Evolutionary conservation across 2,797 vertebrate species (phyloP), one percentile per base, ranked within the genome.

Genomic region (Hydrocynus forskahlii): DNA sequence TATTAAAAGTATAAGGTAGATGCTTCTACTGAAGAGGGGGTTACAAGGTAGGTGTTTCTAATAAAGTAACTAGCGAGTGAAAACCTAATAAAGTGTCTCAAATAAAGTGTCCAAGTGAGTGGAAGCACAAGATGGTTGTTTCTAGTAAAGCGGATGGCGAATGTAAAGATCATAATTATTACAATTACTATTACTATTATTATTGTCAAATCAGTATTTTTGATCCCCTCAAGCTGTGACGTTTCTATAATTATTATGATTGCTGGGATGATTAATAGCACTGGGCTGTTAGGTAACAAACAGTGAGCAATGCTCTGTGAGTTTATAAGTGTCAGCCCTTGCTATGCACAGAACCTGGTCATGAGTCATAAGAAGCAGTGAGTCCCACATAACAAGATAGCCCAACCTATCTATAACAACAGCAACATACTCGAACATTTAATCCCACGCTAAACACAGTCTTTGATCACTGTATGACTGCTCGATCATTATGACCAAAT

Each of bases 361-460:
- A 77, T 87, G 86, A 87, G 80, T 87, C 83, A 87, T 78, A 77
- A 73, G 76, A 54, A 73, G 45, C 76, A 69, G 79, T 73, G 54
- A 76, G 83, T 83, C 83, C 83, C 83, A 81, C 83, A 80, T 78
- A 84, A 72, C 69, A 75, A 81, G 79, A 48, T 48, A 84, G 60
- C 17, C 38, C 63, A 73, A 75, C 78, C 78, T 71, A 43, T 63
- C 67, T 64, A 70, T 72, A 84, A 79, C 63, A 83, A 87, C 72
- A 70, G 81, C 67, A 74, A 73, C 81, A 81, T 55, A 84, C 25
- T 70, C 67, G 7, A 74, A 60, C 79, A 78, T 81, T 75, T 78
- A 81, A 81, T 82, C 77, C 69, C 55, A 86, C 83, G 76, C 80
- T 75, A 78, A 72, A 75, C 79, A 63, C 72, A 74, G 68, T 74